Base-by-base conservation (phyloP, 2,888 invertebrate species). In the Rhaphigaster nebulosa region DNA sequence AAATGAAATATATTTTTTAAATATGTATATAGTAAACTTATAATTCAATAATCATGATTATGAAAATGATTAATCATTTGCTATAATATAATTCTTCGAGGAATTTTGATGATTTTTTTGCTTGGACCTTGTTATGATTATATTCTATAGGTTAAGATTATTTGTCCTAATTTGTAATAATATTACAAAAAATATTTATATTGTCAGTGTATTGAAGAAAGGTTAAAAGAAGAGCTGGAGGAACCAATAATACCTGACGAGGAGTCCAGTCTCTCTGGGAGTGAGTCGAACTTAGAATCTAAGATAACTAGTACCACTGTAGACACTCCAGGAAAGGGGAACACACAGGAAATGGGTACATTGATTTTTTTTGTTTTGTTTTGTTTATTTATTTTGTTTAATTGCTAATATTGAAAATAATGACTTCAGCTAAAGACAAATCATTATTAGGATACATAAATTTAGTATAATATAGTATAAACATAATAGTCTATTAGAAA, bases 251-350 rank as follows among this genome's bases (percentile, higher is more conserved):
- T 93, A 92, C 93, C 93, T 87, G 93, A 93, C 92, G 93, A 94
- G 76, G 94, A 94, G 80, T 94, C 94, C 1, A 94, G 94, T 90
- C 93, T 94, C 92, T 94, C 94, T 26, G 94, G 94, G 88, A 94
- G 94, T 92, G 94, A 92, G 88, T 92, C 91, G 20, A 92, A 91
- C 87, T 88, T 92, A 87, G 91, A 92, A 56, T 91, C 91, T 56
- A 91, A 92, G 80, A 56, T 92, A 88, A 92, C 91, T 65, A 92
- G 89, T 88, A 91, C 91, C 70, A 91, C 92, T 88, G 88, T 92
- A 76, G 92, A 92, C 29, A 90, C 91, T 84, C 91, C 91, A 70
- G 90, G 87, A 84, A 92, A 91, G 91, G 91, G 91, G 54, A 90
- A 91, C 70, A 92, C 91, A 92, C 92, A 91, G 84, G 91, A 91